Evolutionary conservation across 2,113 vertebrate genomes (phyloP).

Genomic region (Antechinus stuartii): DNA sequence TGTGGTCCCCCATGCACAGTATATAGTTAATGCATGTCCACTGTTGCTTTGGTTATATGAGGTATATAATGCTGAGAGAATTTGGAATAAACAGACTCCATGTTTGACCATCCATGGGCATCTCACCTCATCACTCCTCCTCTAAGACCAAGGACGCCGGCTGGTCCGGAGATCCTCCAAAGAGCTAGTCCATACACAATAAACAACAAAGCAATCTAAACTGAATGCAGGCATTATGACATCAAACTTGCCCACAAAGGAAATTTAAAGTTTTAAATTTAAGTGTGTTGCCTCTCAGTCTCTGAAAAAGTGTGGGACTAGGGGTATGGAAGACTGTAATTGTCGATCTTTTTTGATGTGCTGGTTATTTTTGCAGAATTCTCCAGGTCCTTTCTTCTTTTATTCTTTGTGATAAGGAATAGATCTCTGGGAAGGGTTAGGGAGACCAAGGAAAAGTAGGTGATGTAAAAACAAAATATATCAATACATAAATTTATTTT

Average conservation of each 20-base stretch:
- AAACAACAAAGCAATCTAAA: background rate
- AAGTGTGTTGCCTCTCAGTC: background rate
- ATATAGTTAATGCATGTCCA: too few species aligned
- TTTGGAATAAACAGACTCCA: too few species aligned
- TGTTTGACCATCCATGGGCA: too few species aligned
- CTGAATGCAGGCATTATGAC: background rate
- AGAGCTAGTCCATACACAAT: too few species aligned
- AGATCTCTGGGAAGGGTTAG: background rate
- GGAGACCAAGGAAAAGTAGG: background rate
- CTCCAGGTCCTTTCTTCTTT: background rate
- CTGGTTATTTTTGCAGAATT: background rate
- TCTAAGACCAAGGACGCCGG: too few species aligned
- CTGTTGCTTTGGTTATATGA: too few species aligned
- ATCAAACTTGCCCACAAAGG: background rate
- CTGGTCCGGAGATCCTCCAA: too few species aligned
- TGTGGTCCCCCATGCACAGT: too few species aligned
- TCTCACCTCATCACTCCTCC: too few species aligned
- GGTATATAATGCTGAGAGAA: too few species aligned
- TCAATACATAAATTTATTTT: background rate
- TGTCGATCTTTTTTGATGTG: background rate
- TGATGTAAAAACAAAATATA: background rate
- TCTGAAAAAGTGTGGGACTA: background rate
- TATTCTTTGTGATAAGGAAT: background rate
- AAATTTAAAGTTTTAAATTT: background rate
- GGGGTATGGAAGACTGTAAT: background rate